These are phyloP conservation scores for Darevskia mixta DNA, from an alignment of 2,797 vertebrate species.

Conservation along the genomic window DNA sequence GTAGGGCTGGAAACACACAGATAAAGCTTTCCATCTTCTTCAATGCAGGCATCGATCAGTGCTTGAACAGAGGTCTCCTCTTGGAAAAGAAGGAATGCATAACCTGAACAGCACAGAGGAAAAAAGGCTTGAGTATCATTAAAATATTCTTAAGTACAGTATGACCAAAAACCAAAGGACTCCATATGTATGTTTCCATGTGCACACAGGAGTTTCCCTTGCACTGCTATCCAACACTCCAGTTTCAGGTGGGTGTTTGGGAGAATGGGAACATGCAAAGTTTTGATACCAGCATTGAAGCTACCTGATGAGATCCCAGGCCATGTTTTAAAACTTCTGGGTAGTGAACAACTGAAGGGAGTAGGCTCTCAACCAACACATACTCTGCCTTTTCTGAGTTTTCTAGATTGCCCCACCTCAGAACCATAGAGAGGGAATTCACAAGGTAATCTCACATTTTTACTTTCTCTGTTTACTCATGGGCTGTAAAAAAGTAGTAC, in stretches of 20 bases:
- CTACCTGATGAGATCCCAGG: not conserved
- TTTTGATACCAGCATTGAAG: not conserved
- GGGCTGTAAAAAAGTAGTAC: too few species aligned
- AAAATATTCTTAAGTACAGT: not conserved
- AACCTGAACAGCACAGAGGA: constrained; percentile 81
- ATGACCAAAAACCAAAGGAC: not conserved
- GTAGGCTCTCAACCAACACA: too few species aligned
- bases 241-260: not conserved
- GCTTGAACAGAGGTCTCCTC: constrained; percentile 98
- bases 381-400: too few species aligned
- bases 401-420: too few species aligned
- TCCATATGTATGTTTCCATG: not conserved
- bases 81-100: constrained; percentile 98
- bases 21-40: constrained; percentile 98
- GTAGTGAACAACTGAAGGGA: not conserved
- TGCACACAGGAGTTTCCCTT: not conserved
- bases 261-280: not conserved
- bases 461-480: too few species aligned
- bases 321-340: not conserved
- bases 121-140: not conserved
- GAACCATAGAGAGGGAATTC: too few species aligned
- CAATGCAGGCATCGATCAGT: constrained; percentile 96
- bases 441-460: too few species aligned
- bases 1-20: constrained; percentile 98
- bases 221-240: not conserved